Conservation (phyloP, 2,888 invertebrate species). For the Netelia fuscicornis region DNA sequence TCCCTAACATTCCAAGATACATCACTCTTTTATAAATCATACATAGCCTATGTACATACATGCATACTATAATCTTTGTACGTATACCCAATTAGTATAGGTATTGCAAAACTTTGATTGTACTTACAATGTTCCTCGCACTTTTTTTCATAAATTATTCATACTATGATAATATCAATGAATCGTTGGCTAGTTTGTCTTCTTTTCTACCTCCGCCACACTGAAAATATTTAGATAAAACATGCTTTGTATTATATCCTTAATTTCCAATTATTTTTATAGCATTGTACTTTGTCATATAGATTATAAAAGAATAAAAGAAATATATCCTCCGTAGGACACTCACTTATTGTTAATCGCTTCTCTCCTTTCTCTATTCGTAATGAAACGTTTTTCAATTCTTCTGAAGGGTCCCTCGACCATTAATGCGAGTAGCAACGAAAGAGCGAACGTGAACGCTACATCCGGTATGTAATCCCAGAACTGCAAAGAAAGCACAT, state of each 20-base stretch:
- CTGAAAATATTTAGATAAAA: conserved; percentile 25
- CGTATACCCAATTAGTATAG: no score
- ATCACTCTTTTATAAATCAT: not conserved
- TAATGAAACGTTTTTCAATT: conserved; percentile 75
- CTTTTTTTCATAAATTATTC: not conserved
- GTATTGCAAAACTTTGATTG: no score
- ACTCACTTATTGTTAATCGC: conserved; percentile 48
- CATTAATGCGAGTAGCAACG: conserved; percentile 73
- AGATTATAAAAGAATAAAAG: no score
- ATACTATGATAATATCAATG: not conserved
- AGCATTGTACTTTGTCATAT: not conserved
- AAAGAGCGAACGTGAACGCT: conserved; percentile 71
- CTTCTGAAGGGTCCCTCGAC: conserved; percentile 78
- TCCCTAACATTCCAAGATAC: not conserved
- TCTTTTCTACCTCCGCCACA: conserved; percentile 26
- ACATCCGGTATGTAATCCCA: conserved; percentile 75
- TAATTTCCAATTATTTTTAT: not conserved
- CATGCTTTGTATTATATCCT: not conserved
- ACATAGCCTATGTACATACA: not conserved
- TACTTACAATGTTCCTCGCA: not conserved
- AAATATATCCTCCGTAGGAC: not conserved
- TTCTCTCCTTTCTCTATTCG: conserved; percentile 55
- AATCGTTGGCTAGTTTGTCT: conserved; percentile 48
- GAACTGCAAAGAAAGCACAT: conserved; percentile 68
- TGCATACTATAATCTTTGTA: no score